phyloP scores from a whole-genome alignment of 2,888 invertebrate species.

The Cordilura impudica region DNA sequence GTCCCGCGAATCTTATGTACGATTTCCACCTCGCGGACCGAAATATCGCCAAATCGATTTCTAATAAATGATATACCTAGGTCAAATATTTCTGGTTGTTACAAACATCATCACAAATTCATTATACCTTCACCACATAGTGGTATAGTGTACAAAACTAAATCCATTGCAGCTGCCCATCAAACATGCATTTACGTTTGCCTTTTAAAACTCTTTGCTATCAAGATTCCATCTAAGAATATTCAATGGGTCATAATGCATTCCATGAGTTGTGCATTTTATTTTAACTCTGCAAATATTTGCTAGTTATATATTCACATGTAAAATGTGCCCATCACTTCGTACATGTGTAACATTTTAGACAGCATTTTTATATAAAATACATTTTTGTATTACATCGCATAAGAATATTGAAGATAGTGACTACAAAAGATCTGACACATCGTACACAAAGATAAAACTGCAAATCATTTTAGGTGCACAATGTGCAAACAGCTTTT shows the following conservation, averaged over 20 bases:
- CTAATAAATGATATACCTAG: too few species aligned
- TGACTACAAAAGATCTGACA: constrained; percentile 35
- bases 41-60: too few species aligned
- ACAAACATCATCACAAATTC: too few species aligned
- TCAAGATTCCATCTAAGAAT: background rate
- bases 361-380: background rate
- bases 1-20: too few species aligned
- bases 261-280: background rate
- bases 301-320: too few species aligned
- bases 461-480: constrained; percentile 37
- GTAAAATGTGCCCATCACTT: background rate
- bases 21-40: too few species aligned
- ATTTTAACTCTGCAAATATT: too few species aligned
- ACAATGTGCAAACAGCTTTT: constrained; percentile 34
- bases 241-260: background rate
- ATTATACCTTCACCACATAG: too few species aligned
- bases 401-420: constrained; percentile 2
- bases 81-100: too few species aligned
- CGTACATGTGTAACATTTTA: background rate
- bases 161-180: too few species aligned
- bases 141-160: too few species aligned
- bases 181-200: too few species aligned
- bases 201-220: background rate
- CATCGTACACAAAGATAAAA: constrained; percentile 29
- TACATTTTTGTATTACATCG: constrained; percentile 10